Evolutionary conservation across 2,113 vertebrate genomes (phyloP), one percentile per base, ranked within the genome.

Genomic region (Ia io): DNA sequence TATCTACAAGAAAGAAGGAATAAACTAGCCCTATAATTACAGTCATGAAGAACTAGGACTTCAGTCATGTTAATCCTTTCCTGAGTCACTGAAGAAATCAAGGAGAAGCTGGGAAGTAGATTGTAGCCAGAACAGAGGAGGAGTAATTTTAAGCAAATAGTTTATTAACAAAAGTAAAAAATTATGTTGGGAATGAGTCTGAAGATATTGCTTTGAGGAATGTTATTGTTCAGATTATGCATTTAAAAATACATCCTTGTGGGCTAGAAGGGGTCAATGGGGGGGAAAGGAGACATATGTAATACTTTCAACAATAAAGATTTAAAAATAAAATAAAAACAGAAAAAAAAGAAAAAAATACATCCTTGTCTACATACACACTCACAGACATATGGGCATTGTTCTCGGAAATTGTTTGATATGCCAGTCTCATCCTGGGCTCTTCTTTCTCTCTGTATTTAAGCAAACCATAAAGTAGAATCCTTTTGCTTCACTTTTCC

Each of bases 111-210:
- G 9, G 28, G 30, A 88, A 88, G 73, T 77, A 84, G 44, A 73
- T 14, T 79, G 9, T 22, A 90, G 80, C 13, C 25, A 84, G 90
- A 84, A 73, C 70, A 71, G 32, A 94, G 16, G 25, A 53, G 70
- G 16, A 44, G 9, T 70, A 22, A 93, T 70, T 90, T 88, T 84
- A 95, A 90, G 44, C 28, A 84, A 88, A 95, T 5, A 30, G 9
- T n/a, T 25, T 69, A 32, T n/a, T 87, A 86, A 61, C 2, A 86
- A 73, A 86, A 78, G 25, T 53, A 85, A 88, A 95, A 89, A 88
- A 20, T 49, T 56, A 37, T 76, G 59, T 42, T 44, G n/a, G 74
- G 40, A 73, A 85, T 61, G 30, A 87, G 35, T n/a, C 25, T 86
- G n/a, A 71, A 76, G 32, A 63, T 67, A 82, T 8, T 82, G 18